phyloP scores from a whole-genome alignment of 2,888 invertebrate genomes.

The Acleris cristana region DNA sequence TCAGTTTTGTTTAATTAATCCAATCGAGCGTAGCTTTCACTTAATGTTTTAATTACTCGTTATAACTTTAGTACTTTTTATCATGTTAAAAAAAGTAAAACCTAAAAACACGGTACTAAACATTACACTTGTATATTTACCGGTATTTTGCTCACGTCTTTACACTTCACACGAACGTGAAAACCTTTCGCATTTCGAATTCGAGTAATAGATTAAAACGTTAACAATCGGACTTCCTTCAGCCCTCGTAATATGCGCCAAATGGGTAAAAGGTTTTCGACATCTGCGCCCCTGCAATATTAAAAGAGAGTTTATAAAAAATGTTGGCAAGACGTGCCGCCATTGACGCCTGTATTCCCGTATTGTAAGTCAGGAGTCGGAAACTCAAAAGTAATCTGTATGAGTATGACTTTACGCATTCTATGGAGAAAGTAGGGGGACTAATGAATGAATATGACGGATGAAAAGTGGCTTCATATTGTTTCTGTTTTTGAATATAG shows the following conservation, averaged over 20 bases:
- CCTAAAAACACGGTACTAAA: not conserved
- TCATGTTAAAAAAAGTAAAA: not conserved
- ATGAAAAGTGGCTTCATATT: not conserved
- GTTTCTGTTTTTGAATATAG: too few species aligned
- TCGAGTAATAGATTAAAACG: slow-evolving; percentile 26
- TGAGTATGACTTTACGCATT: slow-evolving; percentile 20
- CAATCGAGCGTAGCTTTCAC: slow-evolving; percentile 22
- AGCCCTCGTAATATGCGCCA: slow-evolving; percentile 53
- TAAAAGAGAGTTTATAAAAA: slow-evolving; percentile 74
- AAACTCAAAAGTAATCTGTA: slow-evolving; percentile 46
- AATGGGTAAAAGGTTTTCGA: slow-evolving; percentile 71
- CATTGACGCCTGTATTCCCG: slow-evolving; percentile 7
- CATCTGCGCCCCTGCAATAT: slow-evolving; percentile 76
- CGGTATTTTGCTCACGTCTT: too few species aligned
- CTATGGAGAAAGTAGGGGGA: slow-evolving; percentile 1
- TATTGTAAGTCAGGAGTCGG: slow-evolving; percentile 7
- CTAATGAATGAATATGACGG: slow-evolving; percentile 10
- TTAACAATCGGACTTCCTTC: slow-evolving; percentile 28
- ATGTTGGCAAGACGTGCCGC: slow-evolving; percentile 39
- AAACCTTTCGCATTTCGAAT: not conserved
- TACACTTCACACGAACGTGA: not conserved
- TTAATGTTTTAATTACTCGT: slow-evolving; percentile 11
- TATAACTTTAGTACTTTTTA: not conserved
- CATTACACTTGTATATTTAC: not conserved
- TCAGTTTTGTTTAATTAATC: slow-evolving; percentile 27